Conservation (phyloP, 2,113 vertebrate genomes). For the Jacana jacana region DNA sequence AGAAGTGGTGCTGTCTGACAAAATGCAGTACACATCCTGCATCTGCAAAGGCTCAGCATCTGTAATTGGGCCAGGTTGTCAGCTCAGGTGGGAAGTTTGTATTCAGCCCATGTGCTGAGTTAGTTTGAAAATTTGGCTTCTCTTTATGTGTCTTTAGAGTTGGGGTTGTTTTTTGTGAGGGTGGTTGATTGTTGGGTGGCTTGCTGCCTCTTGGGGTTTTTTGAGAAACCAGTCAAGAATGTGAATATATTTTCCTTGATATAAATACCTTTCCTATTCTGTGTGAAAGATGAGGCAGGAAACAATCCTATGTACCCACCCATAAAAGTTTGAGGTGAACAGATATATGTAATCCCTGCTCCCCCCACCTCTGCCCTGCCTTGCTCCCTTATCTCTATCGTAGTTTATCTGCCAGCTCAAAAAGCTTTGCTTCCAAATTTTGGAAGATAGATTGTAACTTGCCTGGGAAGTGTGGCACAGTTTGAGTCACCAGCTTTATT, state of each 20-base stretch:
- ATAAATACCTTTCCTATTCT: background rate
- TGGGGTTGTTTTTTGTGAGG: background rate
- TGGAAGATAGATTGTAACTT: background rate
- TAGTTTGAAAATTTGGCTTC: background rate
- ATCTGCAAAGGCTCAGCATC: background rate
- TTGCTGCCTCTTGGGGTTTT: background rate
- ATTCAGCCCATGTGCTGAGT: too few relatives aligned
- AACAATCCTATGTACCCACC: background rate
- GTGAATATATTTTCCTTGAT: background rate
- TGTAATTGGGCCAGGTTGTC: background rate
- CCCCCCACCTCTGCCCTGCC: too few relatives aligned
- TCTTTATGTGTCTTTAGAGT: background rate
- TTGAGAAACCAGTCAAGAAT: background rate
- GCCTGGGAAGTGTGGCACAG: background rate
- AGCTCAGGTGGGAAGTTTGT: background rate
- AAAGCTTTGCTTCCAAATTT: background rate
- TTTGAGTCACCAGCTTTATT: background rate
- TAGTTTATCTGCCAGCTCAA: background rate
- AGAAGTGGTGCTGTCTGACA: background rate
- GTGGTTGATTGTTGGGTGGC: background rate
- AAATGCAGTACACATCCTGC: accelerated
- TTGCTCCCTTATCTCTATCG: background rate
- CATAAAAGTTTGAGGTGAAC: background rate
- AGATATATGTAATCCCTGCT: background rate
- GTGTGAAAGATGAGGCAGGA: background rate